These are phyloP conservation scores for Cirrhinus mrigala DNA, from an alignment of 2,797 vertebrate species.

Conservation along the genomic window DNA sequence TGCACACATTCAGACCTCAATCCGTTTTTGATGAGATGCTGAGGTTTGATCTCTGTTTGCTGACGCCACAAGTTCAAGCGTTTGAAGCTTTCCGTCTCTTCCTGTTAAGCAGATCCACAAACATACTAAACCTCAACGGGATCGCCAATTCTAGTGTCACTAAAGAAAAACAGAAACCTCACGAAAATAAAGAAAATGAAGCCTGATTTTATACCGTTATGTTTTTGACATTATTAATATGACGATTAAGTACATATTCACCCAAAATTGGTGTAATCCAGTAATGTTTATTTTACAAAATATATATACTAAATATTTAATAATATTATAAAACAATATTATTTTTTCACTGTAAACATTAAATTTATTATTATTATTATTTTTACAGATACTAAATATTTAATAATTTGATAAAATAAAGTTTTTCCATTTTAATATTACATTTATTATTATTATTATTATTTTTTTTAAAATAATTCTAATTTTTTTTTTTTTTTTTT, in stretches of 20 bases:
- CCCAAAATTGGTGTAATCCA: background rate
- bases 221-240: background rate
- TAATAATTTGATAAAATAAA: no score
- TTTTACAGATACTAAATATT: no score
- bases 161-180: no score
- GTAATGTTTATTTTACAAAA: no score
- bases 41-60: constrained; percentile 61
- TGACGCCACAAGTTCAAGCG: constrained; percentile 55
- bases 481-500: no score
- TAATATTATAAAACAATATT: no score
- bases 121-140: constrained; percentile 5
- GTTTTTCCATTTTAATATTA: no score
- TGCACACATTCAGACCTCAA: constrained; percentile 59
- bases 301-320: no score
- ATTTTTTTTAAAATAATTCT: no score
- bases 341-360: no score
- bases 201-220: background rate
- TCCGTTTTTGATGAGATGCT: constrained; percentile 73
- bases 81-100: constrained; percentile 22
- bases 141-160: background rate
- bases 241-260: background rate
- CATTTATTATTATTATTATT: no score
- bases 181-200: background rate
- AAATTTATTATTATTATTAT: no score
- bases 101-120: constrained; percentile 29